Evolutionary conservation across 2,797 vertebrate genomes (phyloP).

Genomic region (Garrulus glandarius): DNA sequence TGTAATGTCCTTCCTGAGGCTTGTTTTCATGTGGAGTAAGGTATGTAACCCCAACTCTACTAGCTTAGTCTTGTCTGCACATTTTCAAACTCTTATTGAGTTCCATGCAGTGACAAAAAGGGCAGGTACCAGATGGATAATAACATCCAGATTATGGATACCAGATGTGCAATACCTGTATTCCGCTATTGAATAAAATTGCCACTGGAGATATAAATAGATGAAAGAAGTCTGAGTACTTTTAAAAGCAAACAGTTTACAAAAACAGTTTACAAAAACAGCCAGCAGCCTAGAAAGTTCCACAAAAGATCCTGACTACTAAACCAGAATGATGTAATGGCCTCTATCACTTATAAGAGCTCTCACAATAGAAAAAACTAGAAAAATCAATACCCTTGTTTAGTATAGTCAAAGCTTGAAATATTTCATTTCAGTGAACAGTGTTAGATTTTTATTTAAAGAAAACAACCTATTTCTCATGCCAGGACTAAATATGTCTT

Average conservation of each 20-base stretch:
- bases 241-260: not conserved
- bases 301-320: not conserved
- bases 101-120: not conserved
- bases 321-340: not conserved
- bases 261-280: not conserved
- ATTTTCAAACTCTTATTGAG: not conserved
- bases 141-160: not conserved
- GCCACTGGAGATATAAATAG: not conserved
- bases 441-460: conserved; percentile 12
- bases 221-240: not conserved
- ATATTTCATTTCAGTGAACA: not conserved
- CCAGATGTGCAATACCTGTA: not conserved
- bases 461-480: conserved; percentile 2
- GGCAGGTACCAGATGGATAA: not conserved
- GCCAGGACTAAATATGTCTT: not conserved
- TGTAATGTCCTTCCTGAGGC: not conserved
- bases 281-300: not conserved
- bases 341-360: not conserved
- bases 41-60: not conserved
- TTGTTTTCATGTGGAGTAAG: not conserved
- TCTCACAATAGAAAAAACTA: not conserved
- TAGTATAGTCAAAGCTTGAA: conserved; percentile 9
- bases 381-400: conserved; percentile 17
- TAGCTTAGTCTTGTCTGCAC: not conserved
- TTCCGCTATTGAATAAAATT: not conserved